phyloP scores from a whole-genome alignment of 2,797 vertebrate genomes.

The Gymnocypris eckloni region DNA sequence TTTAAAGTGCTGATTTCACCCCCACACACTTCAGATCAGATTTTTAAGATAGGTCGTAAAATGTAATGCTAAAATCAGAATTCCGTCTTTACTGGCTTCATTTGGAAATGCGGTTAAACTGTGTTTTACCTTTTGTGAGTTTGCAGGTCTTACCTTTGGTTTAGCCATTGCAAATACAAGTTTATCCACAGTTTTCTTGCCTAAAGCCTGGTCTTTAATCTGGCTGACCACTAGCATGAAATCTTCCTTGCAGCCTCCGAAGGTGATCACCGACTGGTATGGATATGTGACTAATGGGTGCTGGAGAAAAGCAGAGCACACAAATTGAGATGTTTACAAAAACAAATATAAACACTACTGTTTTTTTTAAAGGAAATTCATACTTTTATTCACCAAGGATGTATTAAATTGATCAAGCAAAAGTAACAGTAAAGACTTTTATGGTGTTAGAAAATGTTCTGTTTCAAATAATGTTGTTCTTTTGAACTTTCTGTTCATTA shows the following conservation, averaged over 20 bases:
- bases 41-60: slow-evolving; percentile 34
- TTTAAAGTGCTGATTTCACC: slow-evolving; percentile 39
- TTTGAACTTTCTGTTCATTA: no score
- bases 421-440: no score
- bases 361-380: no score
- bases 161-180: slow-evolving; percentile 87
- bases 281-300: slow-evolving; percentile 84
- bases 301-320: slow-evolving; percentile 70
- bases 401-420: no score
- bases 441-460: no score
- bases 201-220: slow-evolving; percentile 81
- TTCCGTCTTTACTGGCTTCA: slow-evolving; percentile 9
- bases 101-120: slow-evolving; percentile 25
- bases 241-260: slow-evolving; percentile 91
- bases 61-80: not conserved
- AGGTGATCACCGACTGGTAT: slow-evolving; percentile 89
- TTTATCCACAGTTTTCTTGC: slow-evolving; percentile 88
- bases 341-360: not conserved
- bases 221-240: slow-evolving; percentile 93
- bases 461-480: no score
- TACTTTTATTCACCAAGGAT: no score
- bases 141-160: slow-evolving; percentile 82
- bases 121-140: slow-evolving; percentile 1
- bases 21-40: slow-evolving; percentile 17
- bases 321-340: slow-evolving; percentile 30